A percentile compares a stretch with the other conserved stretches of the same genome.
Conservation (phyloP, 2,888 invertebrate species). For the Cactoblastis cactorum region DNA sequence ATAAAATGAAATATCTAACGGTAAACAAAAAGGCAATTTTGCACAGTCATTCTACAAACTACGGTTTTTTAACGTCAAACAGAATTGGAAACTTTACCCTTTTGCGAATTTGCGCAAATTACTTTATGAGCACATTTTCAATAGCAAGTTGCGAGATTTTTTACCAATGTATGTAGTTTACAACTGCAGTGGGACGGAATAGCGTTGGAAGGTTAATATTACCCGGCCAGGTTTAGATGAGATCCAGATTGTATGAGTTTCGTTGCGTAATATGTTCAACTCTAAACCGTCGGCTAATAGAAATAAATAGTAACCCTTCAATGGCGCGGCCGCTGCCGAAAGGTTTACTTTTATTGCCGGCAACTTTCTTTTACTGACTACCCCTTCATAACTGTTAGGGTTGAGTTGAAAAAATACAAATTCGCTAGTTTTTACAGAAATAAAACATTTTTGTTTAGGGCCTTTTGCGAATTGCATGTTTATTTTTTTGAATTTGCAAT, state of each 20-base stretch:
- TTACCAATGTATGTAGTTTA: constrained; percentile 50
- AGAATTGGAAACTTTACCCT: constrained; percentile 60
- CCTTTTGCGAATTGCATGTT: constrained; percentile 23
- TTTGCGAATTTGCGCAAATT: constrained; percentile 78
- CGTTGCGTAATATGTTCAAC: constrained; percentile 46
- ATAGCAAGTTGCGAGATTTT: constrained; percentile 51
- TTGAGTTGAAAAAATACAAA: constrained; percentile 53
- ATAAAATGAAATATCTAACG: constrained; percentile 51
- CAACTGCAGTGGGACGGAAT: constrained; percentile 49
- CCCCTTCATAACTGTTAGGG: constrained; percentile 70
- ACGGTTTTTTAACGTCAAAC: constrained; percentile 58
- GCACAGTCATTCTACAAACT: constrained; percentile 48
- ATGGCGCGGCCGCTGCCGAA: constrained; percentile 66
- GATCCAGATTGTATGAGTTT: constrained; percentile 45
- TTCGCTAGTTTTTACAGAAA: constrained; percentile 46
- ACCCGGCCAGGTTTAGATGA: constrained; percentile 44
- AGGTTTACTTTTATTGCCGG: constrained; percentile 73
- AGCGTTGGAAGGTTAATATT: constrained; percentile 37
- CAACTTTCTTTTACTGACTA: constrained; percentile 66
- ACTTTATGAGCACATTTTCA: constrained; percentile 67
- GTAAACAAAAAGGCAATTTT: constrained; percentile 41
- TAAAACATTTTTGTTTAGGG: constrained; percentile 38
- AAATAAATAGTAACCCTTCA: constrained; percentile 75
- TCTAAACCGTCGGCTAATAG: constrained; percentile 61
- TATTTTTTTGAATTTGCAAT: constrained; percentile 19